These are phyloP conservation scores for Anabacerthia variegaticeps DNA, from an alignment of 2,797 vertebrate species.

Conservation along the genomic window DNA sequence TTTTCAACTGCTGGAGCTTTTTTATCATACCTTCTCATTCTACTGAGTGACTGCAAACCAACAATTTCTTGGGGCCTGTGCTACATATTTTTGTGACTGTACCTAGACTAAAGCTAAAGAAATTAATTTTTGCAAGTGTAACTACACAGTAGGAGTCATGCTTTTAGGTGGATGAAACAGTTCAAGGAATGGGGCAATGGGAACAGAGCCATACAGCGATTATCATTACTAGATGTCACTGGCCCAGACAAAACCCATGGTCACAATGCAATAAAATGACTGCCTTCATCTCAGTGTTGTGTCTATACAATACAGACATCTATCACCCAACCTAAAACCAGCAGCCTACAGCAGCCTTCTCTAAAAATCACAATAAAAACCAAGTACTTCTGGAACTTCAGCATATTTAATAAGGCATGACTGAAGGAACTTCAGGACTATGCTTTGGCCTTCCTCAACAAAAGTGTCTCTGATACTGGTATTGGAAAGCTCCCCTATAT, in stretches of 20 bases:
- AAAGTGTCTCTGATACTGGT: background rate
- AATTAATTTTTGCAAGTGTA: background rate
- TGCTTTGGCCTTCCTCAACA: background rate
- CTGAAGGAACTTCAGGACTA: background rate
- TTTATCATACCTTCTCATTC: background rate
- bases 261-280: background rate
- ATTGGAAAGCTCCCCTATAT: background rate
- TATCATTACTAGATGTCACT: background rate
- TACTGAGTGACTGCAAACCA: background rate
- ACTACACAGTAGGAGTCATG: background rate
- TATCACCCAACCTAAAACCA: background rate
- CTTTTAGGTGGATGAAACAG: background rate
- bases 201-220: background rate
- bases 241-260: background rate
- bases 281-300: background rate
- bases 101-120: background rate
- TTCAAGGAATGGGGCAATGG: background rate
- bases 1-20: background rate
- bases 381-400: background rate
- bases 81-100: background rate
- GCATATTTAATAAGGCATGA: background rate
- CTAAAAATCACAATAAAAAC: background rate
- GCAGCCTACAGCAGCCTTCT: background rate
- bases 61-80: accelerated
- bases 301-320: background rate